Evolutionary conservation across 2,113 vertebrate genomes (phyloP), one percentile per base, ranked within the genome.

Genomic region (Pimephales promelas): DNA sequence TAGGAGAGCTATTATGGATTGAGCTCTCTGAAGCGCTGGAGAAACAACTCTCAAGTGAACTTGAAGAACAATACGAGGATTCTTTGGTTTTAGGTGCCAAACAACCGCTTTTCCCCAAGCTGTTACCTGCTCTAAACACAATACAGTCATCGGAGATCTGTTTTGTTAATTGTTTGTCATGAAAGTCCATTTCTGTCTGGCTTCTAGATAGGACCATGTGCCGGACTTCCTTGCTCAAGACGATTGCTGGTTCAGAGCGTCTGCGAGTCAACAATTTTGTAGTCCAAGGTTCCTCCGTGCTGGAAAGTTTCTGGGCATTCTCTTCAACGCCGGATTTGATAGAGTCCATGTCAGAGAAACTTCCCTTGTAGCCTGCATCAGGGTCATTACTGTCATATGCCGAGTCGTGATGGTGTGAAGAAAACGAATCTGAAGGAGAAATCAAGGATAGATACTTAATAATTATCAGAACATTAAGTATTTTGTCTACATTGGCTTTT

Each of bases 301-400:
- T 78, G 40, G 54, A 75, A 43, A 11, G 2, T 47, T 77, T 34
- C 20, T 56, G 81, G 49, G 49, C 24, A 81, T 86, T 81, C 61
- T 81, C 84, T 66, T 88, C 66, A 81, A 40, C 8, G 81, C 80
- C 66, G 52, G 43, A 43, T 13, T 81, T 80, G 64, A 83, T 59
- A 13, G 79, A 57, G 20, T 77, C 84, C 88, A 24, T 86, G 14
- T 82, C 11, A 13, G 4, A 0, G 9, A 24, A 73, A 45, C 85
- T 85, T 6, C 76, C 85, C 49, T 78, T 70, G 47, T 87, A 85
- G 66, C 87, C 94, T 0, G 52, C 80, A 11, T 97, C 96, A 0
- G 93, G 91, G 40, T 96, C 95, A 20, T 92, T 92, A 87, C 95
- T 96, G 79, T 95, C 95, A 3, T 96, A 96, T 18, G 95, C 95